Evolutionary conservation across 2,888 invertebrate species (phyloP).

Genomic region (Hirtodrosophila cameraria): DNA sequence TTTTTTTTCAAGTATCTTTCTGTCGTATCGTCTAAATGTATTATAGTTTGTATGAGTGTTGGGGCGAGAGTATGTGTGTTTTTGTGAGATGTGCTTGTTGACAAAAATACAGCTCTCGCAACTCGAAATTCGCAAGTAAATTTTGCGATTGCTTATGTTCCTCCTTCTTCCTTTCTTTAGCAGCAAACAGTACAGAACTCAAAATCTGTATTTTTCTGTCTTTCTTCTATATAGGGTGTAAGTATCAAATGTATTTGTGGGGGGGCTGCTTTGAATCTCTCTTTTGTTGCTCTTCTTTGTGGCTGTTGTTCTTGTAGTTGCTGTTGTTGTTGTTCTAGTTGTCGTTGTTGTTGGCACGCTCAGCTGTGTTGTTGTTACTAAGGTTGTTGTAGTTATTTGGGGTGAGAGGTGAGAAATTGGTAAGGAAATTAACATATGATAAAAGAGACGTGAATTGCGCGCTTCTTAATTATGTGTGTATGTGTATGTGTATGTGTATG

Average conservation of each 20-base stretch:
- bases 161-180: conserved; percentile 22
- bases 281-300: conserved; percentile 13
- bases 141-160: background rate
- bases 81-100: conserved; percentile 8
- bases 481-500: background rate
- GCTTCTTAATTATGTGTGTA: conserved; percentile 8
- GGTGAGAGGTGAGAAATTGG: conserved; percentile 59
- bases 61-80: conserved; percentile 6
- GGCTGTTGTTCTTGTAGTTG: conserved; percentile 16
- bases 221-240: conserved; percentile 1
- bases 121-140: conserved; percentile 7
- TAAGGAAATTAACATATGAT: conserved; percentile 65
- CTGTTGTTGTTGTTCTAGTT: conserved; percentile 24
- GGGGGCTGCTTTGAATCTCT: conserved; percentile 13
- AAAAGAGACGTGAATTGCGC: conserved; percentile 34
- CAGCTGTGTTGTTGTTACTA: conserved; percentile 60
- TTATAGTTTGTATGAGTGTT: conserved; percentile 7
- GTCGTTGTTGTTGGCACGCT: conserved; percentile 48
- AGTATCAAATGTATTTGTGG: conserved; percentile 35
- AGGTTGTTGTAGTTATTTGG: conserved; percentile 50
- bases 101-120: too few relatives aligned
- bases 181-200: conserved; percentile 22
- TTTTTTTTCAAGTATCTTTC: background rate
- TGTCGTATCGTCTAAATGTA: conserved; percentile 1
- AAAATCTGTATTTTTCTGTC: conserved; percentile 10